A percentile compares a stretch with the other conserved stretches of the same genome.
Evolutionary conservation across 2,113 vertebrate genomes (phyloP).

Genomic region (Hylia prasina): DNA sequence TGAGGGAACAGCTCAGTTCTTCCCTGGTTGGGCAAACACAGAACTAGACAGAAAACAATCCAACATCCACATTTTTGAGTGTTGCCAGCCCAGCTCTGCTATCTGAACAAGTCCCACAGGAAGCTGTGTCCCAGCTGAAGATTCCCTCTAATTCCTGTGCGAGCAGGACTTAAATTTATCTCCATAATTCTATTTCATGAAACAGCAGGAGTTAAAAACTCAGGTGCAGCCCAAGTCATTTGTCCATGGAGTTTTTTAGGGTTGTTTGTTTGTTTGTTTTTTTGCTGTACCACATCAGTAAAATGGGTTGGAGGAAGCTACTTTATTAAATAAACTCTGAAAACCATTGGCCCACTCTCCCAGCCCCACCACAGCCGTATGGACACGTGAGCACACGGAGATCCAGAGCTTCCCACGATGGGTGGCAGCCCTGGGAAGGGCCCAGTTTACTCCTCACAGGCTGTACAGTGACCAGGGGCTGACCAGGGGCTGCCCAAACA

Average conservation of each 20-base stretch:
- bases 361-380: fast-evolving
- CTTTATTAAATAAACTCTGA: conserved; percentile 37
- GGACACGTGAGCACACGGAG: not conserved
- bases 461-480: not conserved
- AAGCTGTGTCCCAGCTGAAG: not conserved
- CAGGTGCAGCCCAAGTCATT: not conserved
- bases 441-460: not conserved
- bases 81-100: not conserved
- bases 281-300: not conserved
- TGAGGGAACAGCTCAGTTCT: not conserved
- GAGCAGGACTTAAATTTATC: fast-evolving
- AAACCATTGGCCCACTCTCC: not conserved
- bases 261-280: not conserved
- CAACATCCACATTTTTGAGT: not conserved
- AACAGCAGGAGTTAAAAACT: not conserved
- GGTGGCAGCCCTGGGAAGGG: not conserved
- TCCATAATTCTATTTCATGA: not conserved
- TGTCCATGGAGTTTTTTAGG: not conserved
- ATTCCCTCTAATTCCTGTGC: not conserved
- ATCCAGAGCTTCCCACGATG: not conserved
- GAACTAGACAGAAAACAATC: not conserved
- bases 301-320: not conserved
- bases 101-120: not conserved
- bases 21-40: not conserved
- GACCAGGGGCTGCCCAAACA: not conserved